A percentile compares a stretch with the other conserved stretches of the same genome.
These are phyloP conservation scores for Halotydeus destructor DNA, from an alignment of 1,140 invertebrate genomes.

Conservation along the genomic window DNA sequence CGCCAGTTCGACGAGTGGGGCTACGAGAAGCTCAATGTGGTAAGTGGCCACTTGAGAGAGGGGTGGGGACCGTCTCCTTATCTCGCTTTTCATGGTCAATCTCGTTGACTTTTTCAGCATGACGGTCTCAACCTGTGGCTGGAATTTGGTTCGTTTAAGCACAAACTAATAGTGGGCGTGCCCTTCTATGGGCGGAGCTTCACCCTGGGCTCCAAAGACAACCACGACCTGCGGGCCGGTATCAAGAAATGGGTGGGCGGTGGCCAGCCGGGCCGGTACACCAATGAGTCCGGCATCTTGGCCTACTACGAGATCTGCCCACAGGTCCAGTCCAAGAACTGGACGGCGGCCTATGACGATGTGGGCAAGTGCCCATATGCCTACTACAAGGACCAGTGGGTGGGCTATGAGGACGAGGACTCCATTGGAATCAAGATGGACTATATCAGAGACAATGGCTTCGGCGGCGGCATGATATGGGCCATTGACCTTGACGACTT, in stretches of 20 bases:
- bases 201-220: conserved; percentile 53
- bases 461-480: conserved; percentile 28
- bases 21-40: conserved; percentile 63
- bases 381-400: conserved; percentile 69
- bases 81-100: not conserved
- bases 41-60: conserved; percentile 4
- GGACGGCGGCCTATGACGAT: conserved; percentile 64
- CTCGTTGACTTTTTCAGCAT: conserved; percentile 33
- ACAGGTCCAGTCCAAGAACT: conserved; percentile 39
- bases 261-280: conserved; percentile 45
- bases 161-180: conserved; percentile 67
- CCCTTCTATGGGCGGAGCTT: conserved; percentile 66
- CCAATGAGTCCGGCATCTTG: conserved; percentile 22
- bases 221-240: conserved; percentile 49
- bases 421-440: conserved; percentile 50
- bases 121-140: conserved; percentile 65
- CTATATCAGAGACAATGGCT: conserved; percentile 21
- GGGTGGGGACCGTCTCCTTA: too few relatives aligned
- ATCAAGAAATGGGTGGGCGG: conserved; percentile 55
- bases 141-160: conserved; percentile 56
- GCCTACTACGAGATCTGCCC: conserved; percentile 46
- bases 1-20: conserved; percentile 46
- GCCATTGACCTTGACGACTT: conserved; percentile 26
- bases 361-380: conserved; percentile 57
- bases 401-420: conserved; percentile 62